Evolutionary conservation across 2,113 vertebrate species (phyloP), one percentile per base, ranked within the genome.

Genomic region (Sitta europaea): DNA sequence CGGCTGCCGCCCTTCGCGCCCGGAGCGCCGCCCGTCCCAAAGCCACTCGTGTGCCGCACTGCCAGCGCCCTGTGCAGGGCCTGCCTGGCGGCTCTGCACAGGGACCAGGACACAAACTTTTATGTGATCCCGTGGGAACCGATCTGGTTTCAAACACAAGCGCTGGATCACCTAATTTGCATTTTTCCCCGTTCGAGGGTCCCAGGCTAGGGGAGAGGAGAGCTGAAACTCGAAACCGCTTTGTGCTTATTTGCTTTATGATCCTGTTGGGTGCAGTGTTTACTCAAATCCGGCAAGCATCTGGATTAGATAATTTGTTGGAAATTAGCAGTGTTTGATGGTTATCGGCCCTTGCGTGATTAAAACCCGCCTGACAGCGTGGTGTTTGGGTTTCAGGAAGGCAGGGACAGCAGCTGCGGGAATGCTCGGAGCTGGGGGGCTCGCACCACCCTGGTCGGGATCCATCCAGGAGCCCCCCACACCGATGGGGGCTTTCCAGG

Each of bases 251-350:
- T 99, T 99, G 98, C 98, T 99, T 99, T 99, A 99, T 98, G 98
- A 98, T 99, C 98, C 98, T 98, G 96, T 97, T 97, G 98, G 98
- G 98, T 98, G 98, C 98, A 82, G 96, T 98, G 98, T 99, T 99
- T 99, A 99, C 98, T 98, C 98, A 98, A 94, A 98, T 98, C 95
- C 98, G 96, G 98, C 97, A 98, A 99, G 94, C 99, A 99, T 99
- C 99, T 99, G 99, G 99, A 99, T 99, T 99, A 99, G 99, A 99
- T 99, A 99, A 99, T 99, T 99, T 99, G 99, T 98, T 98, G 97
- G 98, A 98, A 99, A 99, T 99, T 99, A 99, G 98, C 92, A 66
- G 98, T 94, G 87, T 98, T 97, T 91, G 98, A 98, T 98, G 98
- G 98, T 98, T 99, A 99, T 99, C 98, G 73, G 97, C 95, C 97